These are phyloP conservation scores for Prolemur simus DNA, from an alignment of 2,113 vertebrate genomes.

Conservation along the genomic window DNA sequence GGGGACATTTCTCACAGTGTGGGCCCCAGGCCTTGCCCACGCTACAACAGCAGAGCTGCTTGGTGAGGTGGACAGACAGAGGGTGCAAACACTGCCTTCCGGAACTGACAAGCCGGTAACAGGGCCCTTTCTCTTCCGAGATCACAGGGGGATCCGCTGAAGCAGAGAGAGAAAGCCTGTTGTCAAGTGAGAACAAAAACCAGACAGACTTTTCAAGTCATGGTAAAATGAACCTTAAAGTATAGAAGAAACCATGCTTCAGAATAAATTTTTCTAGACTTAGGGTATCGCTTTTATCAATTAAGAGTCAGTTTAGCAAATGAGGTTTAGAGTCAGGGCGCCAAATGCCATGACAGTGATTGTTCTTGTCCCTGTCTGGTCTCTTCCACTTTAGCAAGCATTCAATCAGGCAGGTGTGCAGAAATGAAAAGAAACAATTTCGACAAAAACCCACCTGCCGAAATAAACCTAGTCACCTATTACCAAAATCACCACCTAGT, in stretches of 20 bases:
- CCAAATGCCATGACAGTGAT: not conserved
- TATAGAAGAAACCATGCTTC: not conserved
- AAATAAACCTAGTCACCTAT: not conserved
- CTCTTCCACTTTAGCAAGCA: not conserved
- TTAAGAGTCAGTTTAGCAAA: not conserved
- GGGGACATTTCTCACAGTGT: constrained; percentile 95
- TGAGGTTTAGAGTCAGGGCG: not conserved
- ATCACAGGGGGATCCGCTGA: constrained; percentile 91
- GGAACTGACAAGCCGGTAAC: constrained; percentile 95
- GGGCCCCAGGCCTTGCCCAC: constrained; percentile 99
- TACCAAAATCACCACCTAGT: not conserved
- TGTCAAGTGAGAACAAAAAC: constrained; percentile 75
- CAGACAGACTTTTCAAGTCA: not conserved
- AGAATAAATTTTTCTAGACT: not conserved
- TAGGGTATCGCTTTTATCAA: not conserved
- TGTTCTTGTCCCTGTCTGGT: not conserved
- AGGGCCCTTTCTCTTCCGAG: constrained; percentile 95
- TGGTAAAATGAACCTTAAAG: not conserved
- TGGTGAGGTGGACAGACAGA: constrained; percentile 96
- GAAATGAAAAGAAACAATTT: not conserved
- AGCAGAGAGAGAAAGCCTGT: constrained; percentile 77
- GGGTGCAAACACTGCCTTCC: constrained; percentile 97
- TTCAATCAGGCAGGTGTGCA: not conserved
- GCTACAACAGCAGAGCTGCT: constrained; percentile 99
- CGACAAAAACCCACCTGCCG: not conserved